phyloP scores from a whole-genome alignment of 2,797 vertebrate genomes.

The Sebastolobus alascanus region DNA sequence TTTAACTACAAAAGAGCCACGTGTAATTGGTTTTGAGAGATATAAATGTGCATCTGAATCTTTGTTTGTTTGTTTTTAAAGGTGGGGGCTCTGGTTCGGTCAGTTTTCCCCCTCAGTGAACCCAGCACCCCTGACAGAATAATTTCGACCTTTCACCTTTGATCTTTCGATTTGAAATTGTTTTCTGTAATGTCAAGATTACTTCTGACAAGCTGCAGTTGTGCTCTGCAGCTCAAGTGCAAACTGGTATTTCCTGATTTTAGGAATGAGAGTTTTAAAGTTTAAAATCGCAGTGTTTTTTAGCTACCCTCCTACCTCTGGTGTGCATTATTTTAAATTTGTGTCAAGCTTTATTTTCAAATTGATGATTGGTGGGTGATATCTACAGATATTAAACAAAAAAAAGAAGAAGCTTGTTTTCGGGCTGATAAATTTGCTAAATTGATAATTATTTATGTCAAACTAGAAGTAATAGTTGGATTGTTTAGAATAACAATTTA shows the following conservation, averaged over 20 bases:
- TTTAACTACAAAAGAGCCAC: conserved; percentile 40
- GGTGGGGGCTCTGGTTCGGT: conserved; percentile 30
- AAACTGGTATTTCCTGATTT: conserved; percentile 45
- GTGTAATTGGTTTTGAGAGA: conserved; percentile 4
- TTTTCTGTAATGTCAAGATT: conserved; percentile 82
- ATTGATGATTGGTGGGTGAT: not conserved
- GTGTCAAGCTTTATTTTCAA: not conserved
- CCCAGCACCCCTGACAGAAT: conserved; percentile 73
- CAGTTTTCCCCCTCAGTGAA: conserved; percentile 59
- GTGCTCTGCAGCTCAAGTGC: conserved; percentile 57
- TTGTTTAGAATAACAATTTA: not conserved
- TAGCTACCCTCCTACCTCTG: fast-evolving
- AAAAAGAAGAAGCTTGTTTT: not conserved
- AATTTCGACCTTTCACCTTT: conserved; percentile 82
- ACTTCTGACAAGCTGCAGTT: conserved; percentile 80
- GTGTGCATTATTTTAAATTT: not conserved
- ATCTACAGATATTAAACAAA: not conserved
- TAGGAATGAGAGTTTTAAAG: not conserved
- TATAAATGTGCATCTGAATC: conserved; percentile 2
- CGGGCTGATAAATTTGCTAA: not conserved
- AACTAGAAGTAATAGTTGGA: not conserved
- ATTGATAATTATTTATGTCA: not conserved
- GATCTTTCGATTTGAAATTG: conserved; percentile 81
- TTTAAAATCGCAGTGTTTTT: not conserved
- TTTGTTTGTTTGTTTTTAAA: conserved; percentile 18